Conservation (phyloP, 2,797 vertebrate genomes). For the Garrulus glandarius region DNA sequence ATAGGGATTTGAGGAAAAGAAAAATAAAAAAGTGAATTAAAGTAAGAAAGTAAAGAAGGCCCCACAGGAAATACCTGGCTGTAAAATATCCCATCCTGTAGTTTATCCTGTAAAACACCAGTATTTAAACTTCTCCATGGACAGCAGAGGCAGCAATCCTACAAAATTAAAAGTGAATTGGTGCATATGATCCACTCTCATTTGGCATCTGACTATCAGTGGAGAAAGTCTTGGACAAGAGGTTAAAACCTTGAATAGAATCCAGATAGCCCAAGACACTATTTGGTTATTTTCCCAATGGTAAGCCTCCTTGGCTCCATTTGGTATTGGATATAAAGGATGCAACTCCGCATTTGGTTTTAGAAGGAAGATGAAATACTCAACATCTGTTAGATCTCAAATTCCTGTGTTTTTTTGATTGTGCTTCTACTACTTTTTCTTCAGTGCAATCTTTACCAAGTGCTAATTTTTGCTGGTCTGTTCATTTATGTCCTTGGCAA, state of each 20-base stretch:
- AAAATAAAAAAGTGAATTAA: background rate
- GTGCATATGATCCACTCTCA: background rate
- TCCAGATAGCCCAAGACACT: background rate
- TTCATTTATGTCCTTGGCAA: background rate
- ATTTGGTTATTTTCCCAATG: background rate
- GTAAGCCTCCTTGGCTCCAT: background rate
- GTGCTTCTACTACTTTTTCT: background rate
- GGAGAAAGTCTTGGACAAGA: background rate
- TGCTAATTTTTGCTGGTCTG: background rate
- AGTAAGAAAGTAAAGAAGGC: background rate
- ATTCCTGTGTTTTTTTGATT: background rate
- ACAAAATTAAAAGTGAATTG: background rate
- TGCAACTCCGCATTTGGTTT: background rate
- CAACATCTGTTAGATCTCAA: background rate
- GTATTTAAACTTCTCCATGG: background rate
- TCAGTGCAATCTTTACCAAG: background rate
- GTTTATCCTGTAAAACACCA: background rate
- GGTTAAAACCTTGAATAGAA: background rate
- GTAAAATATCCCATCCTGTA: background rate
- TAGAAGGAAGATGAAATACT: background rate
- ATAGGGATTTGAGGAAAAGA: background rate
- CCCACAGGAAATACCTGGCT: background rate
- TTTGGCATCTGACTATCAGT: background rate
- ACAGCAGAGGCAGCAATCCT: background rate
- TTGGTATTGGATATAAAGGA: background rate